These are phyloP conservation scores for Microtus pennsylvanicus DNA, from an alignment of 2,113 vertebrate species.

Conservation along the genomic window DNA sequence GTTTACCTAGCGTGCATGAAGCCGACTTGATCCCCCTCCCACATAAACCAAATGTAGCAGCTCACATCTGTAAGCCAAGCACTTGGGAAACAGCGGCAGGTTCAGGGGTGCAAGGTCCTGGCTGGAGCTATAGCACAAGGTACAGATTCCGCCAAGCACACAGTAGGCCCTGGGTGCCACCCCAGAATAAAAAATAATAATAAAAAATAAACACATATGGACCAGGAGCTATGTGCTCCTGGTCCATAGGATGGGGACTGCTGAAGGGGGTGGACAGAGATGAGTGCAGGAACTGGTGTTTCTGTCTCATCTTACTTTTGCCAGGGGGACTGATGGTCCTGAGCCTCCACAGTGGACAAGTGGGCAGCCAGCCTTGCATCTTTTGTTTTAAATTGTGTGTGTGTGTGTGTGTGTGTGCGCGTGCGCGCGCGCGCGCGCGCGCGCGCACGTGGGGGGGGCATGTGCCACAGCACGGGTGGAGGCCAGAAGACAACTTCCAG, in stretches of 20 bases:
- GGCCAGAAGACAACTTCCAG: too few species aligned
- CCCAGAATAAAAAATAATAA: not conserved
- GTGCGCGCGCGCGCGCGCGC: too few species aligned
- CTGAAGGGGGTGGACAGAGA: not conserved
- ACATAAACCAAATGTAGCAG: not conserved
- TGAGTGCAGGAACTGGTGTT: not conserved
- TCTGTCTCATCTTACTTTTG: not conserved
- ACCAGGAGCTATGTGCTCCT: too few species aligned
- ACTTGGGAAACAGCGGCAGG: not conserved
- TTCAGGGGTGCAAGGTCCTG: too few species aligned
- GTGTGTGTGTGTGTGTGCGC: not conserved
- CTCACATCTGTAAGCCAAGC: not conserved
- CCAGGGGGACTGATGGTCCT: not conserved
- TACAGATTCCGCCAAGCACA: not conserved
- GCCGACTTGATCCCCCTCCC: not conserved
- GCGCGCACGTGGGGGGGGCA: too few species aligned
- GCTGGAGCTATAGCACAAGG: not conserved
- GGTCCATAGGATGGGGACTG: fast-evolving
- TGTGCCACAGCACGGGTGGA: not conserved
- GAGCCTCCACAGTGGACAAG: not conserved
- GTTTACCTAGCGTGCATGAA: not conserved
- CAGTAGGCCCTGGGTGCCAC: not conserved
- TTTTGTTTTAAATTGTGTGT: too few species aligned
- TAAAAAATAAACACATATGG: not conserved
- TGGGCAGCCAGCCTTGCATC: fast-evolving